Percentiles rank a stretch among this genome's conserved stretches.
Conservation (phyloP, 2,797 vertebrate species). For the Odontamblyopus rebecca region DNA sequence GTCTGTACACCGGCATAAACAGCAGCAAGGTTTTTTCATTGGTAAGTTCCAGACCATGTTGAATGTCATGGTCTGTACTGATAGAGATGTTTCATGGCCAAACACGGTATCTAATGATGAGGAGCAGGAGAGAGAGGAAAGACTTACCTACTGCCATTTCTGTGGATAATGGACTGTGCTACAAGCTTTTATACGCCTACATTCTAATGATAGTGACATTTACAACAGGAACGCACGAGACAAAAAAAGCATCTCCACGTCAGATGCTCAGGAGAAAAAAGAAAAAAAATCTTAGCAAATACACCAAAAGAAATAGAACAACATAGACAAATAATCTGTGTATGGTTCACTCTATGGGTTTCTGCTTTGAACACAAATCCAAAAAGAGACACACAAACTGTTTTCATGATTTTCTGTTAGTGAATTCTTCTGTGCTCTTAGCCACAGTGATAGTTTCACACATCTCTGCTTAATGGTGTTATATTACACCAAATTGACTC, state of each 20-base stretch:
- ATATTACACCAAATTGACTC: too few species aligned
- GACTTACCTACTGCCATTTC: neutral
- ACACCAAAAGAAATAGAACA: neutral
- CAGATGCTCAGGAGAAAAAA: neutral
- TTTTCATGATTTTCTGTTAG: too few species aligned
- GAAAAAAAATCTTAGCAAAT: neutral
- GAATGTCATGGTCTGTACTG: neutral
- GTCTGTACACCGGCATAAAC: neutral
- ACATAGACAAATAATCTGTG: too few species aligned
- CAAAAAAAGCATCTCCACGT: neutral
- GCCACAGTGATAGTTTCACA: too few species aligned
- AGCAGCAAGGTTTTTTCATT: too few species aligned
- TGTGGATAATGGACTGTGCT: conserved; percentile 3
- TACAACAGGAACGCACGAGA: neutral
- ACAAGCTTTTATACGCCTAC: conserved; percentile 1
- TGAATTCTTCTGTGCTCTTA: too few species aligned
- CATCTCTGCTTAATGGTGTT: too few species aligned
- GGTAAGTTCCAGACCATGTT: neutral
- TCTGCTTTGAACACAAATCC: neutral
- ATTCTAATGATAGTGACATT: conserved; percentile 8
- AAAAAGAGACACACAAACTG: neutral
- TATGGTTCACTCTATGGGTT: neutral
- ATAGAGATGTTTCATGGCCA: neutral
- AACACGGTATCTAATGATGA: conserved; percentile 1
- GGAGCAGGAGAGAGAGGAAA: neutral